Evolutionary conservation across 2,888 invertebrate species (phyloP).

Genomic region (Hylaea fasciaria): DNA sequence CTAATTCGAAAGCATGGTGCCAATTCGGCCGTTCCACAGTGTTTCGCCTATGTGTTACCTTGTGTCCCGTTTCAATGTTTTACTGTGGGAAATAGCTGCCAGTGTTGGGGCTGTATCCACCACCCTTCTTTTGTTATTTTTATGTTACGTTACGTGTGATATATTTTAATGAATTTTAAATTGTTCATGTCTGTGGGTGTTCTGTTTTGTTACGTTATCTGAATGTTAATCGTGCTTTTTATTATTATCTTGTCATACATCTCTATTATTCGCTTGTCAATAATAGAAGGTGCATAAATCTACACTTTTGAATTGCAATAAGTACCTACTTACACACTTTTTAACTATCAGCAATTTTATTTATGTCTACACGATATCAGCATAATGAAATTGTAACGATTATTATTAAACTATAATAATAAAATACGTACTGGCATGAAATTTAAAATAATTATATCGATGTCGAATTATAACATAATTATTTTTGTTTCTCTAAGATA

Average conservation of each 20-base stretch:
- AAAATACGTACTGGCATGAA: conserved; percentile 33
- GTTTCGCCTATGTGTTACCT: conserved; percentile 54
- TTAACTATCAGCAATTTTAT: not conserved
- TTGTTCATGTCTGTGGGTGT: conserved; percentile 26
- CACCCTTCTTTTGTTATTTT: conserved; percentile 28
- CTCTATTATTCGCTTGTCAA: conserved; percentile 21
- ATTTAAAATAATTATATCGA: conserved; percentile 25
- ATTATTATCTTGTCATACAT: conserved; percentile 12
- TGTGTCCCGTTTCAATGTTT: conserved; percentile 40
- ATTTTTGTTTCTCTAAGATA: not conserved
- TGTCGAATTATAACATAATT: conserved; percentile 27
- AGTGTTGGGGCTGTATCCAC: conserved; percentile 35
- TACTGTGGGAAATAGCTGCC: conserved; percentile 26
- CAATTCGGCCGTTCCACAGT: conserved; percentile 53
- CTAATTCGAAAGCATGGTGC: conserved; percentile 67
- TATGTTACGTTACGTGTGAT: conserved; percentile 22
- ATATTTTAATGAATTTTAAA: conserved; percentile 24
- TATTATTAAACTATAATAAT: not conserved
- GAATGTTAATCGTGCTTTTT: conserved; percentile 22
- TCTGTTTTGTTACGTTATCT: conserved; percentile 21
- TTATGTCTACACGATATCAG: not conserved
- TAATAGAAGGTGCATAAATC: not conserved
- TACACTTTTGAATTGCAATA: not conserved
- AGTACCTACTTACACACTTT: not conserved
- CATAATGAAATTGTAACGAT: not conserved